Evolutionary conservation across 2,797 vertebrate species (phyloP).

Genomic region (Menidia menidia): DNA sequence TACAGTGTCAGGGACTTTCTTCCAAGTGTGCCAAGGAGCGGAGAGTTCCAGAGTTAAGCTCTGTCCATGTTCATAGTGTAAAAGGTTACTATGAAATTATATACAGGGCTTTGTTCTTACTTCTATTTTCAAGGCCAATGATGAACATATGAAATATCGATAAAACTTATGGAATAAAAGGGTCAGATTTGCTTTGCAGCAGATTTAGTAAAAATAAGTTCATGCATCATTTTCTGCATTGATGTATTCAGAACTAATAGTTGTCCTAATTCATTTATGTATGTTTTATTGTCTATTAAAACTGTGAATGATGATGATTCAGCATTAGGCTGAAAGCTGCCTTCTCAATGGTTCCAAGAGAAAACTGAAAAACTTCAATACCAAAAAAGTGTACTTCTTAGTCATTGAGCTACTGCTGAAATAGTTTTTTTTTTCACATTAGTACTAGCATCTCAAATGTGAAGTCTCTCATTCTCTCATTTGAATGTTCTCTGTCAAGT

Average conservation of each 20-base stretch:
- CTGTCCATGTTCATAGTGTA: conserved; percentile 1
- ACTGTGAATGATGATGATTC: not conserved
- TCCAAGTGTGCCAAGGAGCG: conserved; percentile 25
- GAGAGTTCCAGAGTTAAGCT: conserved; percentile 2
- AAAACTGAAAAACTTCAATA: not conserved
- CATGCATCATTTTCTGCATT: not conserved
- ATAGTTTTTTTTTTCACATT: not conserved
- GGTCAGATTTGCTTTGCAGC: not conserved
- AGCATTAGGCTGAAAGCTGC: not conserved
- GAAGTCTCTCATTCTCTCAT: not conserved
- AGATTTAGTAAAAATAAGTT: not conserved
- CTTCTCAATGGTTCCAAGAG: not conserved
- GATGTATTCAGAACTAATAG: too few species aligned
- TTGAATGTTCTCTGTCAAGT: not conserved
- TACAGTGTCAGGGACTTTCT: conserved; percentile 48
- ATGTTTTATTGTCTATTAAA: not conserved
- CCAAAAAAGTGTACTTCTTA: not conserved
- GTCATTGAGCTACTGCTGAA: not conserved
- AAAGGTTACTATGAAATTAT: not conserved
- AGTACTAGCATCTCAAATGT: not conserved
- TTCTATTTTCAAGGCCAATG: not conserved
- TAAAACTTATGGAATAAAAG: not conserved
- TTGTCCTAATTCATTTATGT: too few species aligned
- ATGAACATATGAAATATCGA: not conserved
- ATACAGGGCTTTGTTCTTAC: conserved; percentile 2